Evolutionary conservation across 2,888 invertebrate genomes (phyloP).

Genomic region (Neocrepidodera transversa): DNA sequence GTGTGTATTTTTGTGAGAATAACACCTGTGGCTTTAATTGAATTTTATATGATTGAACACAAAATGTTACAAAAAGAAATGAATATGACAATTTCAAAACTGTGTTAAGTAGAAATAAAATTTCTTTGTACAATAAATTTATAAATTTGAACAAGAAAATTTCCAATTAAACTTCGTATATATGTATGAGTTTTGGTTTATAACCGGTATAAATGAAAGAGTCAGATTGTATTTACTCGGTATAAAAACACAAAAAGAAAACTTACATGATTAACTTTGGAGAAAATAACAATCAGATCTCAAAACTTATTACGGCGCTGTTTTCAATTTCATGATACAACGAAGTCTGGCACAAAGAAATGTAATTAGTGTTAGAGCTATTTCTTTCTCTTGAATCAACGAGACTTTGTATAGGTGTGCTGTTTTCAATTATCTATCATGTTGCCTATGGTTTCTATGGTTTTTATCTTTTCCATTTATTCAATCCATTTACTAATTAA

Average conservation of each 20-base stretch:
- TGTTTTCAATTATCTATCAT: constrained; percentile 24
- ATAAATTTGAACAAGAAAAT: no score
- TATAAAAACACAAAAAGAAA: constrained; percentile 10
- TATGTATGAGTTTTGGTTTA: no score
- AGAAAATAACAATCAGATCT: constrained; percentile 11
- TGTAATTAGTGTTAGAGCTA: constrained; percentile 26
- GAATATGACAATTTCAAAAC: no score
- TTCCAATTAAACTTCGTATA: no score
- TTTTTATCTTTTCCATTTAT: constrained; percentile 14
- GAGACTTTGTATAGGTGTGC: constrained; percentile 25
- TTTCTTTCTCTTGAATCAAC: constrained; percentile 21
- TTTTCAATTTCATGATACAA: constrained; percentile 20
- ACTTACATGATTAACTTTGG: constrained; percentile 13
- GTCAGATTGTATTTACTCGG: constrained; percentile 6
- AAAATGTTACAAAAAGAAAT: no score
- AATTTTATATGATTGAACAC: no score
- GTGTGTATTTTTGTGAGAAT: no score
- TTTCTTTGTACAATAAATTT: no score
- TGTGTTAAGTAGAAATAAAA: no score
- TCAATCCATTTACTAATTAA: constrained; percentile 16
- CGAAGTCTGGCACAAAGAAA: constrained; percentile 25
- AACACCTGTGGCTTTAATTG: no score
- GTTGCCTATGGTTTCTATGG: constrained; percentile 17
- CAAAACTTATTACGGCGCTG: constrained; percentile 18
- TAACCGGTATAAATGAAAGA: neutral